These are phyloP conservation scores for Diloba caeruleocephala DNA, from an alignment of 2,888 invertebrate species.

Conservation along the genomic window DNA sequence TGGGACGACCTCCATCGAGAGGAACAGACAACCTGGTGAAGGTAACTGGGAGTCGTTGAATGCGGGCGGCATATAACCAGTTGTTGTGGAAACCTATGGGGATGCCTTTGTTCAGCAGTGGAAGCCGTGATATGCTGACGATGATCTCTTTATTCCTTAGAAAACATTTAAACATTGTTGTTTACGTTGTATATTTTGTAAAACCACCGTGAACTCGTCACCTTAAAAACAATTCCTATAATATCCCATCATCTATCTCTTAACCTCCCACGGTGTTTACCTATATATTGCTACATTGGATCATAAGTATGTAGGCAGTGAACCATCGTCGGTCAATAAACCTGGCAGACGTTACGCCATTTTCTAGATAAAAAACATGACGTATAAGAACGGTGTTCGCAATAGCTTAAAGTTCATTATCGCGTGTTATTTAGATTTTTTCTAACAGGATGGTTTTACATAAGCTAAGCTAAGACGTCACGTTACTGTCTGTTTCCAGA, in stretches of 20 bases:
- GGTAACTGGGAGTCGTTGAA: too few species aligned
- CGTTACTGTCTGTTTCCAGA: too few species aligned
- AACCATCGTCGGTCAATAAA: conserved; percentile 47
- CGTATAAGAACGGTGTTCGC: conserved; percentile 43
- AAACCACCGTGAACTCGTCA: neutral
- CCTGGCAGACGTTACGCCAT: conserved; percentile 42
- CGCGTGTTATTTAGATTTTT: conserved; percentile 22
- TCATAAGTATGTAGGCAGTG: conserved; percentile 45
- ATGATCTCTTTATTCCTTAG: too few species aligned
- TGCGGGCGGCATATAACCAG: too few species aligned
- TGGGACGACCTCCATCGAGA: too few species aligned
- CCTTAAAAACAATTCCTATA: conserved; percentile 9
- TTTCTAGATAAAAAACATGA: conserved; percentile 31
- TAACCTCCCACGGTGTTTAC: conserved; percentile 38
- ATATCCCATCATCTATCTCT: conserved; percentile 21
- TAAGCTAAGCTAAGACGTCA: conserved; percentile 14
- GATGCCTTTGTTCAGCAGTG: too few species aligned
- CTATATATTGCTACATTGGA: conserved; percentile 35
- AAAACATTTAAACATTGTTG: too few species aligned
- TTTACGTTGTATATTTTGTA: too few species aligned
- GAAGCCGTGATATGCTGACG: too few species aligned
- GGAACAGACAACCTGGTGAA: too few species aligned
- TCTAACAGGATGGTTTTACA: conserved; percentile 12
- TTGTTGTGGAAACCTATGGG: too few species aligned
- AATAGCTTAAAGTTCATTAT: conserved; percentile 38